Evolutionary conservation across 2,797 vertebrate species (phyloP).

Genomic region (Gorsachius magnificus): DNA sequence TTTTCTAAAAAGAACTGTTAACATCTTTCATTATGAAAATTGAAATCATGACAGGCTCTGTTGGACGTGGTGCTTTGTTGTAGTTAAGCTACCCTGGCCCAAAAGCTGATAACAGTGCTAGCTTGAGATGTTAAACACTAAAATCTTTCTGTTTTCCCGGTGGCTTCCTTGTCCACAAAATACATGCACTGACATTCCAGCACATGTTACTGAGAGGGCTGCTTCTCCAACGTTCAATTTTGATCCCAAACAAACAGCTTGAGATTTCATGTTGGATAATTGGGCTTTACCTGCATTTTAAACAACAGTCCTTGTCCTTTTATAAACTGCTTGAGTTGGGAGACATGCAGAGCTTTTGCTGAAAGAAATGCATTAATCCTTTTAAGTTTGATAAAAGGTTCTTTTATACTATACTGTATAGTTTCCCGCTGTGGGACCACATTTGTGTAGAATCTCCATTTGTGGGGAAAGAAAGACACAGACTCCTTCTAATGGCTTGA

Average conservation of each 20-base stretch:
- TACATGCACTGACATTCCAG: background rate
- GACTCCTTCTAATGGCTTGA: background rate
- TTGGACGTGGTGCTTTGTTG: background rate
- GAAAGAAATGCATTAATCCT: constrained; percentile 64
- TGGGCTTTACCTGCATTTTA: constrained; percentile 52
- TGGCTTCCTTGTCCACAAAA: background rate
- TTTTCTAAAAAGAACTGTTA: background rate
- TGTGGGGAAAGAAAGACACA: background rate
- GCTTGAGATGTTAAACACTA: background rate
- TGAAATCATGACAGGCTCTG: background rate
- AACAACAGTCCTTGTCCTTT: constrained; percentile 48
- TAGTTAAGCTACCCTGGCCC: background rate
- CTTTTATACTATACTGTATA: constrained; percentile 13
- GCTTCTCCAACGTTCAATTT: background rate
- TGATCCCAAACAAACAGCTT: constrained; percentile 53
- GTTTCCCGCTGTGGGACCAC: constrained; percentile 40
- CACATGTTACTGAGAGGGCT: background rate
- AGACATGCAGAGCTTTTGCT: constrained; percentile 55
- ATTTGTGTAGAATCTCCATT: constrained; percentile 53
- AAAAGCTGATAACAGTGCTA: background rate
- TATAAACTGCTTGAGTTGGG: constrained; percentile 50
- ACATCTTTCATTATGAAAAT: background rate
- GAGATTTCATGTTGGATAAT: constrained; percentile 27
- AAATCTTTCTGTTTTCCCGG: background rate
- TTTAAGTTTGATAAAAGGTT: constrained; percentile 54